Percentiles rank a stretch among this genome's conserved stretches.
Evolutionary conservation across 2,888 invertebrate genomes (phyloP).

Genomic region (Coenonympha arcania): DNA sequence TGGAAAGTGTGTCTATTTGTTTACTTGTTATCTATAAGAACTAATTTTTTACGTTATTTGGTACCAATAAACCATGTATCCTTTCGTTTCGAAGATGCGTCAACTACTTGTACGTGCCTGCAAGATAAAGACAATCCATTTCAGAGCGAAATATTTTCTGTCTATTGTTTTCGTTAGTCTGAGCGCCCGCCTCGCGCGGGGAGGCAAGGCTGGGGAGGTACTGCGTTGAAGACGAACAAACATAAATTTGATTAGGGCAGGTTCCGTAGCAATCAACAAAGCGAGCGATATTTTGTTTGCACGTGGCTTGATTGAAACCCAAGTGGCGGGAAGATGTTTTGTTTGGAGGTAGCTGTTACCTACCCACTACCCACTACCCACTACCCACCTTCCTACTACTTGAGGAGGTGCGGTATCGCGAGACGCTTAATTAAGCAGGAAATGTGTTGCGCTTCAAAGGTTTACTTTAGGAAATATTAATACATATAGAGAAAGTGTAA

Average conservation of each 20-base stretch:
- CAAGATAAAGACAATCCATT: no score
- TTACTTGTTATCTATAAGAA: no score
- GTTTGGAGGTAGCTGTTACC: constrained; percentile 6
- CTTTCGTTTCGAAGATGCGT: no score
- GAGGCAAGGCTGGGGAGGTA: constrained; percentile 26
- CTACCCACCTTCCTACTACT: neutral
- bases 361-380: neutral
- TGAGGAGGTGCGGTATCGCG: constrained; percentile 1
- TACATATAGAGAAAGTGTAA: neutral
- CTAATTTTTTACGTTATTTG: no score
- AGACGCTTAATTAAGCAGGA: constrained; percentile 10
- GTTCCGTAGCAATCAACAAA: constrained; percentile 62
- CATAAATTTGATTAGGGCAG: constrained; percentile 69
- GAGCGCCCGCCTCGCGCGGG: constrained; percentile 5
- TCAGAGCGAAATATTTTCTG: neutral
- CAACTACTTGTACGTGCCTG: no score
- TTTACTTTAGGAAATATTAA: neutral
- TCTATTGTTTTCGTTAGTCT: neutral
- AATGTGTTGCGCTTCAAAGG: neutral
- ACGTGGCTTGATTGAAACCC: constrained; percentile 40
- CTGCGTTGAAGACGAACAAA: constrained; percentile 62
- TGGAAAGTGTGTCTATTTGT: no score
- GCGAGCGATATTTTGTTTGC: constrained; percentile 47
- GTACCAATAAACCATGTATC: no score
- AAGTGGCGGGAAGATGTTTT: constrained; percentile 24